Evolutionary conservation across 1,140 invertebrate genomes (phyloP), one percentile per base, ranked within the genome.

Genomic region (Battus philenor): DNA sequence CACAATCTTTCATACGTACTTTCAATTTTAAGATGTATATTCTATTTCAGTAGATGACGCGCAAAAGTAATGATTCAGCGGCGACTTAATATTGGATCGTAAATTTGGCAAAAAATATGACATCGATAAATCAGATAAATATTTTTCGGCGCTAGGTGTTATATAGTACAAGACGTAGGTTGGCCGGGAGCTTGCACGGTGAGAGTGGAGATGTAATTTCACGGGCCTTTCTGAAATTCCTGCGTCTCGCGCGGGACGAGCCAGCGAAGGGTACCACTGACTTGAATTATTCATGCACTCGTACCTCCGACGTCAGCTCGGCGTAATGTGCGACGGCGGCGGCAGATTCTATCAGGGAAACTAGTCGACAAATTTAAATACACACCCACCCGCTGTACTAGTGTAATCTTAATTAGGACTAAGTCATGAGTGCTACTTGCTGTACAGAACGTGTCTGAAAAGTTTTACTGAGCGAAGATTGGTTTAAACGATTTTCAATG

Each of bases 251-350:
- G 39, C 18, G 41, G 43, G 52, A 52, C 47, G 54, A 62, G 53
- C 29, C 54, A 54, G 47, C 54, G 61, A 62, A 68, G 61, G 66
- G 66, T 59, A 57, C 57, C 51, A 51, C 47, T 34, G 50, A 44
- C 44, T 51, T 80, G 73, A 77, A 80, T 80, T 64, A 73, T 80
- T 80, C 71, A 77, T 80, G 47, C 44, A 41, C 38, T 47, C 53
- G 59, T 63, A 60, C 65, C 60, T 67, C 56, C 50, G 57, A 57
- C 64, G 63, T 60, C 61, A 55, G 56, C 54, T 54, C 52, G 56
- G 30, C 56, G 59, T 63, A 68, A 72, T 64, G 43, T 58, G 50
- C 50, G 47, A 54, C 47, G 49, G 52, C 47, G 36, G 13, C 36
- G 43, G 38, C 51, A 46, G 30, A 53, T 49, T 56, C 49, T 55